Conservation (phyloP, 2,797 vertebrate species). For the Helarctos malayanus region DNA sequence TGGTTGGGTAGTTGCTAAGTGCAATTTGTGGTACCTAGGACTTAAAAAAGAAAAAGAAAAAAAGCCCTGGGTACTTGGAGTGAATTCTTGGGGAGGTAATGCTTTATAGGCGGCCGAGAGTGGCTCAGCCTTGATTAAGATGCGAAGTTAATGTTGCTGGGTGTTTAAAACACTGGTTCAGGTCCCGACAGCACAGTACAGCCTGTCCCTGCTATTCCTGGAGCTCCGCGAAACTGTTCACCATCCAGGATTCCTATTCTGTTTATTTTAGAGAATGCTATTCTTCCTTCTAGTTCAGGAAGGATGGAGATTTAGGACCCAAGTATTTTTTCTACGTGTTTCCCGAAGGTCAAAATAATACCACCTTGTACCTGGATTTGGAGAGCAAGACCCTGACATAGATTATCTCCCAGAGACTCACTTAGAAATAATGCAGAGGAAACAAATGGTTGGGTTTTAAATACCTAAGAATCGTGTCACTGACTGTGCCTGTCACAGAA, state of each 20-base stretch:
- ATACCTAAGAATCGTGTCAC: not conserved
- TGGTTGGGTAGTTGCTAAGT: slow-evolving; percentile 60
- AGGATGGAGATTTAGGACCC: not conserved
- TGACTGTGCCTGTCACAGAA: not conserved
- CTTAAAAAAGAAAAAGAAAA: not conserved
- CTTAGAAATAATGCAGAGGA: not conserved
- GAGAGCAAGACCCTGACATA: not conserved
- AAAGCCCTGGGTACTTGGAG: not conserved
- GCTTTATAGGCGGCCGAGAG: not conserved
- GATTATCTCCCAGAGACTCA: not conserved
- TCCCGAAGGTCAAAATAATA: not conserved
- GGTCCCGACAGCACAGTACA: slow-evolving; percentile 15
- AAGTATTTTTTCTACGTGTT: not conserved
- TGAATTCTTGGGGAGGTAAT: slow-evolving; percentile 56
- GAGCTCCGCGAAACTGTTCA: not conserved
- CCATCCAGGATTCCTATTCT: not conserved
- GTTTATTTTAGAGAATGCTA: slow-evolving; percentile 54
- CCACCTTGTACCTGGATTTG: not conserved
- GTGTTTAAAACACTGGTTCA: slow-evolving; percentile 23
- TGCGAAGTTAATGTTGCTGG: not conserved
- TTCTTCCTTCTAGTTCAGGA: not conserved
- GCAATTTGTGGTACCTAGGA: slow-evolving; percentile 40
- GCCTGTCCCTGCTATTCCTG: slow-evolving; percentile 40
- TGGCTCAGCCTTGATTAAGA: not conserved
- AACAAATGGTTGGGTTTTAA: not conserved